Conservation (phyloP, 2,888 invertebrate species). For the Lepeophtheirus nordmannii region DNA sequence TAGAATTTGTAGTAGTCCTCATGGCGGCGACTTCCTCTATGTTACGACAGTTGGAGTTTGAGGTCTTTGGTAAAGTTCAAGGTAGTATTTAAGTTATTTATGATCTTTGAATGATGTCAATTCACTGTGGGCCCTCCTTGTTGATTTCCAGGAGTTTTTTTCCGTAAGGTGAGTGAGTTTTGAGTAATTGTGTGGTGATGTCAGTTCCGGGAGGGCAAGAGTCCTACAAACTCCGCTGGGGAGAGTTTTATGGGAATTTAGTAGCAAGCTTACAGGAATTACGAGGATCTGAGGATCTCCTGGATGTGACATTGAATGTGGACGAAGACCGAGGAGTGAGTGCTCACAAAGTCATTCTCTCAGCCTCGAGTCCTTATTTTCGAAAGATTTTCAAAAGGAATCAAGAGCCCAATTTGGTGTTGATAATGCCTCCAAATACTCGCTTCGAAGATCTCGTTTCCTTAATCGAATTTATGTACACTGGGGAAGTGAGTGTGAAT, state of each 20-base stretch:
- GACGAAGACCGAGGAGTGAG: constrained; percentile 3
- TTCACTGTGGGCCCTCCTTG: background rate
- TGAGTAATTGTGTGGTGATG: background rate
- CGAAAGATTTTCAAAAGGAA: background rate
- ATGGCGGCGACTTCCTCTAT: background rate
- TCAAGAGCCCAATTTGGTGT: background rate
- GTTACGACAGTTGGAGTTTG: constrained; percentile 25
- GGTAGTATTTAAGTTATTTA: constrained; percentile 23
- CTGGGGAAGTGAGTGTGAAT: constrained; percentile 13
- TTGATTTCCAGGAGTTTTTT: constrained; percentile 27
- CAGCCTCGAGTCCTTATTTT: constrained; percentile 14
- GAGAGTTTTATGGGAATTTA: constrained; percentile 8
- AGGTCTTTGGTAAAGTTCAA: constrained; percentile 28
- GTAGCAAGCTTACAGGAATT: background rate
- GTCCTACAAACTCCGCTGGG: constrained; percentile 11
- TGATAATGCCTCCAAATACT: constrained; percentile 18
- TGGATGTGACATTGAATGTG: constrained; percentile 1
- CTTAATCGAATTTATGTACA: constrained; percentile 23
- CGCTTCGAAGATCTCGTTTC: background rate
- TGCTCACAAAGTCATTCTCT: constrained; percentile 19
- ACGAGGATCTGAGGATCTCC: background rate
- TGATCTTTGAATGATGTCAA: background rate
- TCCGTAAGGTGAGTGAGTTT: constrained; percentile 27
- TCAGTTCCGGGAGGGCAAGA: background rate
- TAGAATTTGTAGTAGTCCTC: no score